phyloP scores from a whole-genome alignment of 2,888 invertebrate genomes.

The Rosalia funebris region DNA sequence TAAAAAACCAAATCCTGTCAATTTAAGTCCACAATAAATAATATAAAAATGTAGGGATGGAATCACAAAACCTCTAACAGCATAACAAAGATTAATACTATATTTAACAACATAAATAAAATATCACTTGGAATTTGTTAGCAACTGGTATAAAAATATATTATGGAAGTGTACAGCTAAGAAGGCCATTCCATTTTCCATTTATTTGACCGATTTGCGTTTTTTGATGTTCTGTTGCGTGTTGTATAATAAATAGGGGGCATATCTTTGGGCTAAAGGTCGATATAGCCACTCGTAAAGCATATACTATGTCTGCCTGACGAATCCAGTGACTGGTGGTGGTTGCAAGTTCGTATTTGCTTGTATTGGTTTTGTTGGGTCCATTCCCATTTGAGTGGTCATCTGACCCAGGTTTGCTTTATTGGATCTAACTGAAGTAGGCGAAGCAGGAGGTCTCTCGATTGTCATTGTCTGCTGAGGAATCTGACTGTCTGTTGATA shows the following conservation, averaged over 20 bases:
- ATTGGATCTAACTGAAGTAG: conserved; percentile 31
- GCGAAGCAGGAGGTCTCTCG: conserved; percentile 65
- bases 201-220: conserved; percentile 1
- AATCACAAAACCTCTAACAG: not conserved
- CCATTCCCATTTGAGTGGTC: conserved; percentile 56
- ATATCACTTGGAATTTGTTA: not conserved
- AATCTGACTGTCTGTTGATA: conserved; percentile 79
- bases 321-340: conserved; percentile 69
- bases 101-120: conserved; percentile 1
- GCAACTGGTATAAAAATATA: conserved; percentile 8
- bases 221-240: not conserved
- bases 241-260: conserved; percentile 49
- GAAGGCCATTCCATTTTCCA: conserved; percentile 5
- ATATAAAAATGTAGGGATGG: too few species aligned
- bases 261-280: conserved; percentile 52
- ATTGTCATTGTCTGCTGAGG: conserved; percentile 78
- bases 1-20: too few species aligned
- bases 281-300: conserved; percentile 53
- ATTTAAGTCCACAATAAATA: too few species aligned
- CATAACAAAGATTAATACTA: not conserved
- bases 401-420: conserved; percentile 18
- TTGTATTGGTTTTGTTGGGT: conserved; percentile 66
- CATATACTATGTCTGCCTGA: conserved; percentile 64
- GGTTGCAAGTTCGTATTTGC: conserved; percentile 63
- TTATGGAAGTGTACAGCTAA: conserved; percentile 11